A percentile compares a stretch with the other conserved stretches of the same genome.
phyloP scores from a whole-genome alignment of 2,888 invertebrate species.

The Clivina fossor region DNA sequence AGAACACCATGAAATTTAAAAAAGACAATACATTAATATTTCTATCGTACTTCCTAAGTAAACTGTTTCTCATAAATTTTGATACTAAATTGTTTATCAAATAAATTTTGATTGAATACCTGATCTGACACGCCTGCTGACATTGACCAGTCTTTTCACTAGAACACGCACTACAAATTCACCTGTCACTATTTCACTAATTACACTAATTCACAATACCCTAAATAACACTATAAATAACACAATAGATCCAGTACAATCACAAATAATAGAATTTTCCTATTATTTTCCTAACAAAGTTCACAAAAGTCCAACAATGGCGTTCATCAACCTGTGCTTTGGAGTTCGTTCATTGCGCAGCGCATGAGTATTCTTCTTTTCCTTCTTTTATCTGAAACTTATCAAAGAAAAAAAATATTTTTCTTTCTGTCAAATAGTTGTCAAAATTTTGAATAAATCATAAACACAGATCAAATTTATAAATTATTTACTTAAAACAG shows the following conservation, averaged over 20 bases:
- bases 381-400: conserved; percentile 11
- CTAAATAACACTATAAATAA: conserved; percentile 33
- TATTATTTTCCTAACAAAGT: conserved; percentile 33
- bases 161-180: conserved; percentile 52
- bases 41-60: conserved; percentile 22
- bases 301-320: conserved; percentile 52
- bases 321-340: conserved; percentile 46
- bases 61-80: conserved; percentile 2
- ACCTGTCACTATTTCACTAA: conserved; percentile 49
- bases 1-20: conserved; percentile 61
- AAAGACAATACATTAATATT: conserved; percentile 44
- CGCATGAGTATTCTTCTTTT: conserved; percentile 19
- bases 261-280: conserved; percentile 32
- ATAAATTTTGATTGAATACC: conserved; percentile 62
- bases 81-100: conserved; percentile 34
- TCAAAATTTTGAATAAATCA: not conserved
- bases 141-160: conserved; percentile 73
- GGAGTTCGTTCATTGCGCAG: conserved; percentile 29
- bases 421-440: conserved; percentile 8
- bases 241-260: conserved; percentile 22
- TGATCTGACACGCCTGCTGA: conserved; percentile 91
- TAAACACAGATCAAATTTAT: too few relatives aligned
- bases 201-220: conserved; percentile 27
- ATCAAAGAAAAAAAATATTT: not conserved
- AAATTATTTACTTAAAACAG: too few relatives aligned